A percentile compares a stretch with the other conserved stretches of the same genome.
These are phyloP conservation scores for Cheilosia grossa DNA, from an alignment of 2,888 invertebrate genomes.

Conservation along the genomic window DNA sequence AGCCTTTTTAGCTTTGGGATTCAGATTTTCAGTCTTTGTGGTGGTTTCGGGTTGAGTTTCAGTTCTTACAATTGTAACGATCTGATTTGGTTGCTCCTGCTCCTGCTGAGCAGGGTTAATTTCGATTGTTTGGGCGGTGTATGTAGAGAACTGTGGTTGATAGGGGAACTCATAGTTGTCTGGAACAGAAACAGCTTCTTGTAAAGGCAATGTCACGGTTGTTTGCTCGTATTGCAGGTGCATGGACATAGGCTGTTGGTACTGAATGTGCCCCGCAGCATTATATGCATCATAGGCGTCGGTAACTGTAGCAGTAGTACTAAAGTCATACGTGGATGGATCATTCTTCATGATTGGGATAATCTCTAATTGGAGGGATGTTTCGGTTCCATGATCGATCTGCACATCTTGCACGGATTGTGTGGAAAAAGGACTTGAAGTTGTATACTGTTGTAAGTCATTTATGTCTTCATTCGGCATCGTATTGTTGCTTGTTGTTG, in stretches of 20 bases:
- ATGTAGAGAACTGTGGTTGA: slow-evolving; percentile 36
- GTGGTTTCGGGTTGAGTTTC: slow-evolving; percentile 8
- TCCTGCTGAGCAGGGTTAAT: slow-evolving; percentile 16
- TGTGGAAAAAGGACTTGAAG: slow-evolving; percentile 10
- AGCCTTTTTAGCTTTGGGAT: slow-evolving; percentile 31
- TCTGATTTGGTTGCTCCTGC: slow-evolving; percentile 6
- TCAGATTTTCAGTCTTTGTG: slow-evolving; percentile 44
- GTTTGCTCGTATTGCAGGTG: slow-evolving; percentile 51
- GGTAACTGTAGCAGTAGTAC: not conserved
- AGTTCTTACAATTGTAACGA: not conserved
- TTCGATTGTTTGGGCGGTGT: slow-evolving; percentile 11
- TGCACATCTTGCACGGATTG: slow-evolving; percentile 38
- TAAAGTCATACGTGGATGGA: slow-evolving; percentile 45
- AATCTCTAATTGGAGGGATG: slow-evolving; percentile 55
- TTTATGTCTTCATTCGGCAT: slow-evolving; percentile 3
- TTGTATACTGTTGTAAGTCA: slow-evolving; percentile 39
- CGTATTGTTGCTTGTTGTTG: not conserved
- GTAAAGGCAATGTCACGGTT: slow-evolving; percentile 20
- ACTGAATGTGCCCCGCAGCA: slow-evolving; percentile 19
- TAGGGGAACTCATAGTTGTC: slow-evolving; percentile 38
- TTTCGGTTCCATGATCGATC: slow-evolving; percentile 1
- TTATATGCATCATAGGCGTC: slow-evolving; percentile 15
- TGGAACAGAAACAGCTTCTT: slow-evolving; percentile 12
- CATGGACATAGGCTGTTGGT: slow-evolving; percentile 29
- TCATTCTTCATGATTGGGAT: slow-evolving; percentile 57